phyloP scores from a whole-genome alignment of 2,113 vertebrate species.

The Muscicapa adusta region DNA sequence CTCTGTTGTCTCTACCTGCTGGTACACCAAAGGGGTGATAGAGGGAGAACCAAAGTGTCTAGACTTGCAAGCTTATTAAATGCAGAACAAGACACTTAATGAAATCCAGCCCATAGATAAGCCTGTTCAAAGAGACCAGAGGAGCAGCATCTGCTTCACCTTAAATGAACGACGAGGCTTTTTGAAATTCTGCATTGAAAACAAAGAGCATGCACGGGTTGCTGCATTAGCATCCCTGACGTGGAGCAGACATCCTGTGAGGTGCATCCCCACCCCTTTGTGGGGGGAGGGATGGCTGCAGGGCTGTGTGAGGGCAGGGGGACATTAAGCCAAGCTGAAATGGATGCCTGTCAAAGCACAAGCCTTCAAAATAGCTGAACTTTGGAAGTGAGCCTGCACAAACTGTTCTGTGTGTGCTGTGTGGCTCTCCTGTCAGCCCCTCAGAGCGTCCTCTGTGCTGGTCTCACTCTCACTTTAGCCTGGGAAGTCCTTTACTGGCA shows the following conservation, averaged over 20 bases:
- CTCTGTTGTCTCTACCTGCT: slow-evolving; percentile 53
- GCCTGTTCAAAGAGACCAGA: slow-evolving; percentile 42
- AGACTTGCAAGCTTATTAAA: slow-evolving; percentile 63
- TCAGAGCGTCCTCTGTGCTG: background rate
- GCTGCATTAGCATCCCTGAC: background rate
- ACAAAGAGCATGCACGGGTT: background rate
- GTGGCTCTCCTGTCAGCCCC: background rate
- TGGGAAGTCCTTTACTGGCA: background rate
- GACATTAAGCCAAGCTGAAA: background rate
- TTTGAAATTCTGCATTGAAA: background rate
- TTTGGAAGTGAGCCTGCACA: background rate
- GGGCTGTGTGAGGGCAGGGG: background rate
- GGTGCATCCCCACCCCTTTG: background rate
- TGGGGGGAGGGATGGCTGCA: background rate
- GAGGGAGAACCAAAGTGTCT: slow-evolving; percentile 50
- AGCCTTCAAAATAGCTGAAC: background rate
- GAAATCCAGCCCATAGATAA: slow-evolving; percentile 61
- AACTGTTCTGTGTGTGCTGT: background rate
- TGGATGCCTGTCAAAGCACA: background rate
- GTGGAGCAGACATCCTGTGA: background rate
- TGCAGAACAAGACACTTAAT: slow-evolving; percentile 45
- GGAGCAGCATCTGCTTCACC: slow-evolving; percentile 52
- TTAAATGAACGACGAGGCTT: background rate
- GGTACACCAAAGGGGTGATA: slow-evolving; percentile 27
- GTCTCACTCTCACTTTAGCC: background rate